Base-by-base conservation (phyloP, 2,888 invertebrate species). In the Drosophila anomelani region DNA sequence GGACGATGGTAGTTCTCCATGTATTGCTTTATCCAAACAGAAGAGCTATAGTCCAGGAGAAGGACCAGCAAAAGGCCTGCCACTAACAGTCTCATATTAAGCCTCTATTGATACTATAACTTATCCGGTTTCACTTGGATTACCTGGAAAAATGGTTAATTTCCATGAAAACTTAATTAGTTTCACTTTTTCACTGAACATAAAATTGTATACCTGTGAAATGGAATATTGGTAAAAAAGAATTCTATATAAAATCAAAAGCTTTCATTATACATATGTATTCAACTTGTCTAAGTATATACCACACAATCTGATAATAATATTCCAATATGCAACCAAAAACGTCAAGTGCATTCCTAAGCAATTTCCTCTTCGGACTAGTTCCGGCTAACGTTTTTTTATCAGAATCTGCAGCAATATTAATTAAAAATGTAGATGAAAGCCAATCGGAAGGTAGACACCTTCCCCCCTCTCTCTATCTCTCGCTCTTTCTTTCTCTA, bases 1-100 rank as follows among this genome's bases (percentile, higher is more conserved):
- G 82, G 80, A 1, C 81, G 68, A 47, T 82, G 81, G 32, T 70
- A 76, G 44, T 61, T 57, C 53, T 82, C 79, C 1, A 43, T 7
- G 23, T 72, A 84, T 4, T 5, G 20, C 10, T 72, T 84, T 0
- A 79, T 0, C 79, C 75, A 74, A 3, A 12, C 32, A 6, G 66
- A 60, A 2, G 20, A 23, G 20, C 26, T 34, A 1, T 13, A 46
- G 4, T 53, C n/a, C 4, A 72, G 36, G 8, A 32, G n/a, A 3
- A 72, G 17, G 4, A 47, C 10, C 3, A 47, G 36, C 53, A 41
- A 10, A n/a, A 61, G 9, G 12, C 29, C 15, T 32, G 10, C n/a
- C n/a, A 36, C 17, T n/a, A 20, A 41, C 12, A 43, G 15, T n/a
- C 17, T 43, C 69, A 70, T 70, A 12, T 38, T 17, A 34, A 39